These are phyloP conservation scores for Caenorhabditis angaria DNA, from an alignment of 2,888 invertebrate species.

Conservation along the genomic window DNA sequence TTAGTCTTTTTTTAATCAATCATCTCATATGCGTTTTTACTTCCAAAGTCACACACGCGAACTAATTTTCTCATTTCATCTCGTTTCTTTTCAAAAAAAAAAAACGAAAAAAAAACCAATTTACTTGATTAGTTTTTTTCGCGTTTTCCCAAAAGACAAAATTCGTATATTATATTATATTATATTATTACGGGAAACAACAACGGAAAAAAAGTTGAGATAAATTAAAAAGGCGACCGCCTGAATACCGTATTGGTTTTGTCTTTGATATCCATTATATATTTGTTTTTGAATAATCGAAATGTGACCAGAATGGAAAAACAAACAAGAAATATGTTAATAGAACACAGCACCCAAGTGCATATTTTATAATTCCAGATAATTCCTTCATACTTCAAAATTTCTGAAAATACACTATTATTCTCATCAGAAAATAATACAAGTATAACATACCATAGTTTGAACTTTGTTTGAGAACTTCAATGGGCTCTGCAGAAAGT, in stretches of 20 bases:
- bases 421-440: background rate
- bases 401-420: background rate
- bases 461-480: conserved; percentile 9
- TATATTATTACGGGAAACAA: background rate
- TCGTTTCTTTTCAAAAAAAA: background rate
- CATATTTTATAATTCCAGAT: conserved; percentile 26
- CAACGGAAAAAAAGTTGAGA: background rate
- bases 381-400: conserved; percentile 18
- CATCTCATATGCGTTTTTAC: no score
- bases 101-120: background rate
- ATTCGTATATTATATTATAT: conserved; percentile 3
- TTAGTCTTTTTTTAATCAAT: no score
- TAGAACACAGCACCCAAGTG: conserved; percentile 28
- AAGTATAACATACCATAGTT: conserved; percentile 10
- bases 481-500: conserved; percentile 18
- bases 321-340: conserved; percentile 25
- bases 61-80: background rate
- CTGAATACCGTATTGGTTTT: conserved; percentile 26
- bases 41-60: no score
- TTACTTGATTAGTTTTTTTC: background rate
- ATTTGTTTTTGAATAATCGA: conserved; percentile 37
- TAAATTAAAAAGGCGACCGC: conserved; percentile 28
- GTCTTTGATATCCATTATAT: conserved; percentile 45
- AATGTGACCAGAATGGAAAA: conserved; percentile 21
- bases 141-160: conserved; percentile 1